These are phyloP conservation scores for Champsocephalus gunnari DNA, from an alignment of 2,797 vertebrate species.

Conservation along the genomic window DNA sequence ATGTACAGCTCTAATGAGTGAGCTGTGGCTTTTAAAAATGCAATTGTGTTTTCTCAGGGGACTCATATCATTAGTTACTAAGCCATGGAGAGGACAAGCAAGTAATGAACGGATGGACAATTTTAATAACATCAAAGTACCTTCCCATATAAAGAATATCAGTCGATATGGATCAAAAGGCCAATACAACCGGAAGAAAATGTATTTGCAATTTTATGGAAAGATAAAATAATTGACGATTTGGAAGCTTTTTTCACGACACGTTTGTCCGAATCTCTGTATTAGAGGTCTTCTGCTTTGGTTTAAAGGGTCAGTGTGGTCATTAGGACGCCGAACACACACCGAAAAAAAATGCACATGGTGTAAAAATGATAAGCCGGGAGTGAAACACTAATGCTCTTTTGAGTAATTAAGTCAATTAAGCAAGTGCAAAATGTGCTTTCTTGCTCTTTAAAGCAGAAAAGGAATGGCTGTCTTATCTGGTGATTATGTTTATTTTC, in stretches of 20 bases:
- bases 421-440: background rate
- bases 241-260: background rate
- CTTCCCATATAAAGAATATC: background rate
- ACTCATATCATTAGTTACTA: background rate
- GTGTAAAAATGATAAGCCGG: constrained; percentile 3
- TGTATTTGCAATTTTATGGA: background rate
- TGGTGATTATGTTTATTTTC: background rate
- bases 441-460: constrained; percentile 8
- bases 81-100: background rate
- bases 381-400: background rate
- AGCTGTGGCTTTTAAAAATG: background rate
- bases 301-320: background rate
- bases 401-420: constrained; percentile 3
- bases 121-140: constrained; percentile 14
- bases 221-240: background rate
- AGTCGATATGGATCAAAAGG: background rate
- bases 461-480: background rate
- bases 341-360: background rate
- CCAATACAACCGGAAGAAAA: background rate
- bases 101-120: background rate
- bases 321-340: background rate
- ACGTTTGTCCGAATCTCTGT: background rate
- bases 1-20: background rate
- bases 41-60: background rate
- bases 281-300: background rate